Base-by-base conservation (phyloP, 2,888 invertebrate genomes). In the Nemurella pictetii region DNA sequence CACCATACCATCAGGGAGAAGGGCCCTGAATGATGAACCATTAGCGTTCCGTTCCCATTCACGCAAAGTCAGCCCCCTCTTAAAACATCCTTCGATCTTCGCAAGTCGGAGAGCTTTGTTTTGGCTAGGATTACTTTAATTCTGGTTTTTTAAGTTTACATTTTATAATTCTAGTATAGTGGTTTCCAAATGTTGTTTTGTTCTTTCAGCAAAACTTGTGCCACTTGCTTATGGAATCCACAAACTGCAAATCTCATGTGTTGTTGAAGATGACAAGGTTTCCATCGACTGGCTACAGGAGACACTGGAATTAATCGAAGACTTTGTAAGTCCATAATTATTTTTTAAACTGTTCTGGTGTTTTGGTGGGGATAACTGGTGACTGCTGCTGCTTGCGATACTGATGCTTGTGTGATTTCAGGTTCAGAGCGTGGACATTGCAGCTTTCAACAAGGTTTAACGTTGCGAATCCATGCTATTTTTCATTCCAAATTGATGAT, bases 201-300 rank as follows among this genome's bases (percentile, higher is more conserved):
- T 84, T 87, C 85, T 90, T 91, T 27, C 88, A 93, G 95, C 96
- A 0, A 97, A 97, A 93, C 91, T 98, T 84, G 96, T 97, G 9
- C 97, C 98, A 32, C 92, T 98, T 73, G 98, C 97, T 4, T 98
- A 95, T 91, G 98, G 98, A 84, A 98, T 98, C 88, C 93, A 95
- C 88, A 98, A 99, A 90, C 92, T 99, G 85, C 96, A 97, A 90
- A 98, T 99, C 88, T 95, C 95, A 36, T 96, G 96, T 90, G 98
- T 98, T 78, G 96, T 99, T 72, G 98, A 98, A 92, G 98, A 98
- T 90, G 98, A 98, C n/a, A 97, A 98, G 91, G 96, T 98, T 27
- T 97, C 97, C 72, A 92, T 97, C 82, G 97, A 97, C 90, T 95
- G 94, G 94, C 92, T 98, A 36, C 95, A 94, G 88, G 98, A 99